Percentiles rank a stretch among this genome's conserved stretches.
Conservation (phyloP, 92 coral and sea anemone species). For the Blastomussa wellsi region DNA sequence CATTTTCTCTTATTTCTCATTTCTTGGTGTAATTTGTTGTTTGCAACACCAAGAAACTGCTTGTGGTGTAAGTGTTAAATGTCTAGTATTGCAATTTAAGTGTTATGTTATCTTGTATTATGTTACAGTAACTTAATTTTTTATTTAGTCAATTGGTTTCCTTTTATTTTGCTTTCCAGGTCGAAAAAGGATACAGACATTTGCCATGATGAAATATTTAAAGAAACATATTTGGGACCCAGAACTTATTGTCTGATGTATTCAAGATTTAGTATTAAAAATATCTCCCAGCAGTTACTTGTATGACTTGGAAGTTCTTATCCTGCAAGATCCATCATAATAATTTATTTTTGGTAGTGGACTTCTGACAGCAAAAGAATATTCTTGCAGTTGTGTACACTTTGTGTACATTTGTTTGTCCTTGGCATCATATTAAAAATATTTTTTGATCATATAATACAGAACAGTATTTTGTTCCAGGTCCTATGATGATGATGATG, state of each 20-base stretch:
- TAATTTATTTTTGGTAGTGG: neutral
- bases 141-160: neutral
- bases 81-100: no score
- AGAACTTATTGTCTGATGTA: constrained; percentile 12
- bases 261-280: neutral
- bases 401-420: no score
- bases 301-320: neutral
- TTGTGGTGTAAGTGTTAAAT: no score
- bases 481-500: no score
- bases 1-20: no score
- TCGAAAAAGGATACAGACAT: constrained; percentile 76
- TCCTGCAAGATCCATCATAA: neutral
- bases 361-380: no score
- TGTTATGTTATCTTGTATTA: neutral
- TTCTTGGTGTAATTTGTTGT: no score
- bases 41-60: no score
- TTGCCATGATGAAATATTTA: constrained; percentile 95
- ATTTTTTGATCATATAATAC: no score
- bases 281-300: neutral
- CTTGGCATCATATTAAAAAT: no score
- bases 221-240: constrained; percentile 81
- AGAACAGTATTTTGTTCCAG: no score
- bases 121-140: neutral
- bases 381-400: no score
- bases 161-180: constrained; percentile 57